Evolutionary conservation across 2,113 vertebrate genomes (phyloP), one percentile per base, ranked within the genome.

Genomic region (Ictalurus punctatus): DNA sequence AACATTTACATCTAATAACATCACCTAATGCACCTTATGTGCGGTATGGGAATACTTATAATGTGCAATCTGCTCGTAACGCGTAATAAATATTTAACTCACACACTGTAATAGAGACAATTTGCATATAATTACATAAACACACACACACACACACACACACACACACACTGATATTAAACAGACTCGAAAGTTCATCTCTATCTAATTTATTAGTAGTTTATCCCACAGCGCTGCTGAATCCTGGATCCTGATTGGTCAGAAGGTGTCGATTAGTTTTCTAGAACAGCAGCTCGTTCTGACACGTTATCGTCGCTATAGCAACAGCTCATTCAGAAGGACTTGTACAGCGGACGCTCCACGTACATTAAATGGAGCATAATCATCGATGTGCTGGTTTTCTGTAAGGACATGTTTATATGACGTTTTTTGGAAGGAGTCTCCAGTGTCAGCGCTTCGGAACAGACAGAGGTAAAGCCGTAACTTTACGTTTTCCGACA

Each of bases 1-100:
- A 30, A 80, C 34, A 44, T 61, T 59, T 83, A 83, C 59, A 40
- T 83, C 34, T 83, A 83, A 63, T 83, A 83, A 63, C 82, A 65
- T 83, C 56, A 63, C 19, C 82, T 61, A 23, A 63, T 44, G 30
- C 58, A 40, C 34, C n/a, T 65, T 23, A 61, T 61, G 81, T 83
- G 56, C 34, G 30, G 21, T 12, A 23, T 52, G 81, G 56, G 44
- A 78, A 78, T 27, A 52, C 44, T 78, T 48, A 13, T 25, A 27
- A n/a, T n/a, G 48, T n/a, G 48, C 78, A 54, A 17, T 80, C 78
- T 80, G 78, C 78, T 80, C 48, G 13, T 54, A 52, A 80, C 16
- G 0, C n/a, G 27, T 54, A n/a, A 54, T 80, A 52, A 80, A 56
- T 80, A n/a, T 80, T 80, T 80, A 56, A 80, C 48, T 78, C 10